phyloP scores from a whole-genome alignment of 2,888 invertebrate species.

The Slavum lentiscoides region DNA sequence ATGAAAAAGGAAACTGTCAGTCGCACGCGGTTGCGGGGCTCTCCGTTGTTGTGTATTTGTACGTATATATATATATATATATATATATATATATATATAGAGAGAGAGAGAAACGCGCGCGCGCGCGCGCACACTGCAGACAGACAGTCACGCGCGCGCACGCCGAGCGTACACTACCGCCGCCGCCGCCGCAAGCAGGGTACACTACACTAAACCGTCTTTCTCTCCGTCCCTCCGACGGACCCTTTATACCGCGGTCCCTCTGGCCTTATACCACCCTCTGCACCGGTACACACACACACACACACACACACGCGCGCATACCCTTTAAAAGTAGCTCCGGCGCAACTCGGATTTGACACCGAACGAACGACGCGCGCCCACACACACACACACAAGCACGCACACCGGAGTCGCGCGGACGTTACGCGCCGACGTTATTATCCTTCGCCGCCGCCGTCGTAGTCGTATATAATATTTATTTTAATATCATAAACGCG shows the following conservation, averaged over 20 bases:
- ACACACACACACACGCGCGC: not conserved
- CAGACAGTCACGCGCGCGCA: too few species aligned
- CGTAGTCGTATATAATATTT: too few species aligned
- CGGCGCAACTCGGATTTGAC: slow-evolving; percentile 27
- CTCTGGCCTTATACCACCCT: not conserved
- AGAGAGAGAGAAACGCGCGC: too few species aligned
- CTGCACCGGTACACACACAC: too few species aligned
- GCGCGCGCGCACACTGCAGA: too few species aligned
- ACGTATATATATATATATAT: not conserved
- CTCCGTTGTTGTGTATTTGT: not conserved
- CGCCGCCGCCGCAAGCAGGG: not conserved
- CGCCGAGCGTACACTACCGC: too few species aligned
- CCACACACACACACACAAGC: not conserved
- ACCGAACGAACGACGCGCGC: not conserved
- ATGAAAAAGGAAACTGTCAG: slow-evolving; percentile 52
- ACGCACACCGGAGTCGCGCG: not conserved
- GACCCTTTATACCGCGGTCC: too few species aligned
- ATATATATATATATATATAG: too few species aligned
- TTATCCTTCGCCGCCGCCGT: too few species aligned
- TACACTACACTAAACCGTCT: slow-evolving; percentile 14
- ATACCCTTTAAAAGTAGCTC: slow-evolving; percentile 11
- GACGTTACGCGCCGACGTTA: not conserved
- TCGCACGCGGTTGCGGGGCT: slow-evolving; percentile 40
- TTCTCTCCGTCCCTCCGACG: not conserved
- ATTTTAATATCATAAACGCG: too few species aligned